These are phyloP conservation scores for Micropterix aruncella DNA, from an alignment of 2,888 invertebrate genomes.

Conservation along the genomic window DNA sequence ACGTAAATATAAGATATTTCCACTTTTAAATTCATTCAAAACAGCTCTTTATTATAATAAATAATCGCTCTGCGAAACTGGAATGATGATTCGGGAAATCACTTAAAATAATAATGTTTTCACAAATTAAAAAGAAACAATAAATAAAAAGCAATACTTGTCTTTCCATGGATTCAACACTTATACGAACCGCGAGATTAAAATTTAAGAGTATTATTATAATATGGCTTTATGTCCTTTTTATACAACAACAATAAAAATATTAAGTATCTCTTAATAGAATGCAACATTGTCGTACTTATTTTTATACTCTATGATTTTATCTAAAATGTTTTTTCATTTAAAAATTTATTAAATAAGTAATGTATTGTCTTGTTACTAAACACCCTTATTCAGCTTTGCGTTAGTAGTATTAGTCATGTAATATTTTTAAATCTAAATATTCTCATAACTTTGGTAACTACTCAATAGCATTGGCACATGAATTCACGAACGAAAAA, in stretches of 20 bases:
- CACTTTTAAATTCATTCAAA: too few species aligned
- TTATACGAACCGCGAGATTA: neutral
- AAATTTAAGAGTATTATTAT: neutral
- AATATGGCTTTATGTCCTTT: neutral
- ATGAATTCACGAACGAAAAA: neutral
- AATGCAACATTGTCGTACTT: neutral
- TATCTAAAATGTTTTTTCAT: too few species aligned
- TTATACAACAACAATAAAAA: neutral
- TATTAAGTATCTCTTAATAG: neutral
- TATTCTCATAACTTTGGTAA: neutral
- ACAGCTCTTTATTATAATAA: too few species aligned
- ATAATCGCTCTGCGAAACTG: neutral
- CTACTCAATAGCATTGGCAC: neutral
- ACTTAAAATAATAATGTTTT: neutral
- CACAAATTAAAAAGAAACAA: neutral
- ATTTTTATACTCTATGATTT: too few species aligned
- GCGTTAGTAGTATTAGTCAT: neutral
- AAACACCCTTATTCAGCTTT: neutral
- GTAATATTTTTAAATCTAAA: neutral
- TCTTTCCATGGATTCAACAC: neutral
- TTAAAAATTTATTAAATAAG: neutral
- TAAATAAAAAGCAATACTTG: neutral
- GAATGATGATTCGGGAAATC: neutral
- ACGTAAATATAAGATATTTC: too few species aligned
- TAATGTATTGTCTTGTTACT: neutral